Conservation (phyloP, 1,140 invertebrate genomes). For the Formica exsecta region DNA sequence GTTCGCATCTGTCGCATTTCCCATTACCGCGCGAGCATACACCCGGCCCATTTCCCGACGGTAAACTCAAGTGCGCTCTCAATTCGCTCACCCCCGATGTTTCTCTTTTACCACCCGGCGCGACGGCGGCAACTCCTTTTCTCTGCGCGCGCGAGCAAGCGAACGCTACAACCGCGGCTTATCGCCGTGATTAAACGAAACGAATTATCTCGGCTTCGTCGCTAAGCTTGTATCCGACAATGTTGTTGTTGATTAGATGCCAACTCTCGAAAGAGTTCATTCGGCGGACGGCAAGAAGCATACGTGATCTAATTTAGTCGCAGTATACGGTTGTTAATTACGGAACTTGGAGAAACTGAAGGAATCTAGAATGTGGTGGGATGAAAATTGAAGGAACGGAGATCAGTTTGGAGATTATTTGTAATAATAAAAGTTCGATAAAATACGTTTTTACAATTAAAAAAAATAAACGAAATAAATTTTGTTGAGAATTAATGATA, state of each 20-base stretch:
- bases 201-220: slow-evolving; percentile 44
- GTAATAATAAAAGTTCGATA: background rate
- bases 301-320: background rate
- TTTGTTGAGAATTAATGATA: background rate
- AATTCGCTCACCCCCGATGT: slow-evolving; percentile 54
- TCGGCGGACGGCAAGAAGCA: background rate
- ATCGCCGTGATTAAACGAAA: slow-evolving; percentile 61
- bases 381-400: background rate
- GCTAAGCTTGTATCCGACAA: slow-evolving; percentile 41
- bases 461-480: background rate
- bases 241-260: slow-evolving; percentile 54
- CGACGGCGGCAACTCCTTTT: background rate
- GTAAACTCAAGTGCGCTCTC: slow-evolving; percentile 76
- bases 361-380: background rate
- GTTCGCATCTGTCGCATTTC: slow-evolving; percentile 82
- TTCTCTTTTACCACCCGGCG: slow-evolving; percentile 57
- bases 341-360: background rate
- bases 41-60: slow-evolving; percentile 73
- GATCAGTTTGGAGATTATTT: background rate
- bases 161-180: slow-evolving; percentile 41
- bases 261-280: slow-evolving; percentile 35
- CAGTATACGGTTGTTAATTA: background rate
- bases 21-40: slow-evolving; percentile 76
- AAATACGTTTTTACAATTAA: background rate
- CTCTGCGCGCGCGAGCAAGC: background rate